phyloP scores from a whole-genome alignment of 2,113 vertebrate species.

The Pomatorhinus ruficollis region DNA sequence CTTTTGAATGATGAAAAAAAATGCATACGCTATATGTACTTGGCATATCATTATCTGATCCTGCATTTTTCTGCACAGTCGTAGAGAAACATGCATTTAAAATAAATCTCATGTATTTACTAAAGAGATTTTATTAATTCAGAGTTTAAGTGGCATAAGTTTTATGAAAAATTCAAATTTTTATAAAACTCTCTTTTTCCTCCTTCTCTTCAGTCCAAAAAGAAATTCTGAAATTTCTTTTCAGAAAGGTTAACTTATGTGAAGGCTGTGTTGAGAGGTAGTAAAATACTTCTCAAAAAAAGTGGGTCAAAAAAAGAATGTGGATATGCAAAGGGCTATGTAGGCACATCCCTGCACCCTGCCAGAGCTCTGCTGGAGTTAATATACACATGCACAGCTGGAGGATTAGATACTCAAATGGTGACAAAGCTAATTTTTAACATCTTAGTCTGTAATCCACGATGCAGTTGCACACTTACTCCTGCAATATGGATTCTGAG shows the following conservation, averaged over 20 bases:
- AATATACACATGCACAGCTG: neutral
- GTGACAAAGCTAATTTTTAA: neutral
- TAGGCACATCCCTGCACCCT: neutral
- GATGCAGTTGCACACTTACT: accelerated
- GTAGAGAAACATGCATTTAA: neutral
- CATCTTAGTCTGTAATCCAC: neutral
- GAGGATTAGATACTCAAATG: neutral
- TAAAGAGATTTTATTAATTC: neutral
- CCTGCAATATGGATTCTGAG: neutral
- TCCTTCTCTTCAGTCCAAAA: neutral
- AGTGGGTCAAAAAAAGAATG: too few relatives aligned
- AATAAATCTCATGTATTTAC: neutral
- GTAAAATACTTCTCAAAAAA: neutral
- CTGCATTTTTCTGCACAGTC: neutral
- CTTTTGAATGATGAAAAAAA: neutral
- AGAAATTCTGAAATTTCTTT: neutral
- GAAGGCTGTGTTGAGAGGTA: neutral
- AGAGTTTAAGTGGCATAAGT: neutral
- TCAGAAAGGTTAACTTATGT: neutral
- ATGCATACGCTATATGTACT: accelerated
- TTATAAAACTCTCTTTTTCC: neutral
- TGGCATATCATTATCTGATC: neutral
- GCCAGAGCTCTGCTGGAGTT: neutral
- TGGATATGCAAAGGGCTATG: neutral
- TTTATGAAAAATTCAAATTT: neutral